Conservation (phyloP, 2,888 invertebrate genomes). For the Drosophila heteroneura region DNA sequence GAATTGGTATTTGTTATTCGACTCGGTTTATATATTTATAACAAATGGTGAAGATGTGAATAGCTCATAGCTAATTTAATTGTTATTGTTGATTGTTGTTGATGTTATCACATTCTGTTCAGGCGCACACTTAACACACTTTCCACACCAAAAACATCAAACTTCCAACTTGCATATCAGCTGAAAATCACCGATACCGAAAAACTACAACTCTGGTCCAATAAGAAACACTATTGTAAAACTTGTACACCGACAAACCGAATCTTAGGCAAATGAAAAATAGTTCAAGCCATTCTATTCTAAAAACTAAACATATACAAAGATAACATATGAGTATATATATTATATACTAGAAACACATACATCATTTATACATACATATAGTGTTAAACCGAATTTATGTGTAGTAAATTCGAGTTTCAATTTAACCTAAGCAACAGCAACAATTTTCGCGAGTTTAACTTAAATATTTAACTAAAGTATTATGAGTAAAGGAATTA, state of each 20-base stretch:
- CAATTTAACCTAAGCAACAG: constrained; percentile 72
- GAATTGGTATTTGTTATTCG: constrained; percentile 66
- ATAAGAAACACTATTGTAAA: constrained; percentile 60
- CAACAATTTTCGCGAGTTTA: constrained; percentile 75
- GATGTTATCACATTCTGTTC: constrained; percentile 38
- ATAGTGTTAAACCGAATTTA: constrained; percentile 76
- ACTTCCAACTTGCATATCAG: constrained; percentile 31
- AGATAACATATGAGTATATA: constrained; percentile 39
- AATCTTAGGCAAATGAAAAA: constrained; percentile 8
- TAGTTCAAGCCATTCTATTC: constrained; percentile 35
- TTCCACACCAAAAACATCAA: not conserved
- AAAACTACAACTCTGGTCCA: constrained; percentile 48
- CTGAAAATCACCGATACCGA: constrained; percentile 8
- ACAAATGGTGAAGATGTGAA: constrained; percentile 36
- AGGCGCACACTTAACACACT: constrained; percentile 5
- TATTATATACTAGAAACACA: constrained; percentile 31
- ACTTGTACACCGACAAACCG: constrained; percentile 69
- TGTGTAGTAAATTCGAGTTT: constrained; percentile 73
- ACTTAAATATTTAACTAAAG: constrained; percentile 55
- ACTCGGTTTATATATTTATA: constrained; percentile 52
- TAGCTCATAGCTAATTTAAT: constrained; percentile 50
- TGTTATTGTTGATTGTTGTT: constrained; percentile 70
- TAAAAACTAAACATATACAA: constrained; percentile 45
- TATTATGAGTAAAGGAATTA: constrained; percentile 46
- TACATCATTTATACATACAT: constrained; percentile 47